These are phyloP conservation scores for Hartigia nigra DNA, from an alignment of 2,888 invertebrate species.

Conservation along the genomic window DNA sequence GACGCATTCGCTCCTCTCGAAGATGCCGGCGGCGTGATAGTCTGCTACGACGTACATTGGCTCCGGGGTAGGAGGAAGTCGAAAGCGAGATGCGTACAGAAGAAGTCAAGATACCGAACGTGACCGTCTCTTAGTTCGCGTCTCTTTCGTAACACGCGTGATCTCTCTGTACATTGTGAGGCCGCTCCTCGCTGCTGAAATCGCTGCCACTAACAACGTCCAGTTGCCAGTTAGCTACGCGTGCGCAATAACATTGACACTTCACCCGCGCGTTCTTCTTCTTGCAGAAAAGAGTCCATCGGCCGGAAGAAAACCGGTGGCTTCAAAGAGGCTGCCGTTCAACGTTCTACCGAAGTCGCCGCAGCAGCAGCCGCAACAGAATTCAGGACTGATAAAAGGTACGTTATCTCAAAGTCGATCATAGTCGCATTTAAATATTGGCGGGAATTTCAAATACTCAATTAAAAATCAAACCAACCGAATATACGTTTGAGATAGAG, in stretches of 20 bases:
- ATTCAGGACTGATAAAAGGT: conserved; percentile 42
- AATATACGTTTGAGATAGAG: background rate
- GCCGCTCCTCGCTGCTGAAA: background rate
- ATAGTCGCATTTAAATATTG: too few species aligned
- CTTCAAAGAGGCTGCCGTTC: conserved; percentile 42
- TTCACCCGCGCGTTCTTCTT: conserved; percentile 13
- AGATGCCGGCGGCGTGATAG: background rate
- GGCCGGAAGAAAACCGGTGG: conserved; percentile 50
- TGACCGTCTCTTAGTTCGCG: background rate
- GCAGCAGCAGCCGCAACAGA: conserved; percentile 28
- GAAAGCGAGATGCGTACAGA: background rate
- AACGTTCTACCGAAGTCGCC: conserved; percentile 34
- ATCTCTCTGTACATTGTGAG: background rate
- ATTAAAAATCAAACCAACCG: background rate
- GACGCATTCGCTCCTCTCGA: background rate
- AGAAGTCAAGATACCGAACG: background rate
- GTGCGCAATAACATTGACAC: background rate
- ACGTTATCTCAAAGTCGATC: background rate
- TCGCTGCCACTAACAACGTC: background rate
- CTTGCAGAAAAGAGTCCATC: conserved; percentile 60
- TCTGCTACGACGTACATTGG: background rate
- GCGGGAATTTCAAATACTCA: background rate
- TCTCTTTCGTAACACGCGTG: background rate
- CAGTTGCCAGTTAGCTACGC: too few species aligned
- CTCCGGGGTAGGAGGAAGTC: background rate